These are phyloP conservation scores for Tyto alba DNA, from an alignment of 2,113 vertebrate genomes.

Conservation along the genomic window DNA sequence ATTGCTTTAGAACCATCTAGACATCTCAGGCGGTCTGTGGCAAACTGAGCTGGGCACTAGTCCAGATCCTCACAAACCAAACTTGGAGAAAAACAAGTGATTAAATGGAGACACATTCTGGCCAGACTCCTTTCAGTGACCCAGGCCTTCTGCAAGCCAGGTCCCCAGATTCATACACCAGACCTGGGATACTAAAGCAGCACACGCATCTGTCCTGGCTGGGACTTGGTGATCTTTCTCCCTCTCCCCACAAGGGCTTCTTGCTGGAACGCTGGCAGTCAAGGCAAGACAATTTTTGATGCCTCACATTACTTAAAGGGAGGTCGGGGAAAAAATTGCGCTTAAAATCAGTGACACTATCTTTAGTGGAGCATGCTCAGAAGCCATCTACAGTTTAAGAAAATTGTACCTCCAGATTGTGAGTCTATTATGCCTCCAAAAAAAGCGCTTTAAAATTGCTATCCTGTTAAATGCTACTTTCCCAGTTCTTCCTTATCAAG, in stretches of 20 bases:
- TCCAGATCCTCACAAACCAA: not conserved
- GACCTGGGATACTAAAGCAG: not conserved
- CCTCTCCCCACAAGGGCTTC: not conserved
- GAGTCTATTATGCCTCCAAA: not conserved
- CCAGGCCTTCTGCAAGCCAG: not conserved
- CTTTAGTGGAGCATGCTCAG: not conserved
- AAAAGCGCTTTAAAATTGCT: not conserved
- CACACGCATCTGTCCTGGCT: not conserved
- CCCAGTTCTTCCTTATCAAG: not conserved
- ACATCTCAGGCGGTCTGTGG: not conserved
- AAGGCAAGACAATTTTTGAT: not conserved
- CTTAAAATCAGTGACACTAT: not conserved
- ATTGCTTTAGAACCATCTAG: not conserved
- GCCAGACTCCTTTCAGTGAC: not conserved
- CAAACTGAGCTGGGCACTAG: not conserved
- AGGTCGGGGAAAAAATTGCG: not conserved
- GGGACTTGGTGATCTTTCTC: not conserved
- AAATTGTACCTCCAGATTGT: not conserved
- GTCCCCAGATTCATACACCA: not conserved
- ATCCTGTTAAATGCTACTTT: not conserved
- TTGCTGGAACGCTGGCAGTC: not conserved
- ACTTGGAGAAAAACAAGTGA: not conserved
- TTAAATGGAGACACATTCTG: not conserved
- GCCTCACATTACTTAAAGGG: not conserved
- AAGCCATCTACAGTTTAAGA: not conserved